Evolutionary conservation across 2,797 vertebrate species (phyloP).

Genomic region (Malurus splendens): DNA sequence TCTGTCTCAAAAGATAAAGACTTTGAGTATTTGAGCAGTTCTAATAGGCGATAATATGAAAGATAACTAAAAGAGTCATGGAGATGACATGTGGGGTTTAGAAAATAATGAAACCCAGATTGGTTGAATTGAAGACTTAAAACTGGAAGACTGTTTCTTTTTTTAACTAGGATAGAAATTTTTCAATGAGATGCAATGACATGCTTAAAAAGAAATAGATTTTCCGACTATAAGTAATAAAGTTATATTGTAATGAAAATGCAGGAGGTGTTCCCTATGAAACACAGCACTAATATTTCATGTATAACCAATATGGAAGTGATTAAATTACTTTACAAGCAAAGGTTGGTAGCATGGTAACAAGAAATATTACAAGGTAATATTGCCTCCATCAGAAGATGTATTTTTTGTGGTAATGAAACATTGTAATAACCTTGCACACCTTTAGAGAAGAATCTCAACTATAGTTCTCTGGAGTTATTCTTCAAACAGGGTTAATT

Average conservation of each 20-base stretch:
- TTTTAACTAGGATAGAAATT: neutral
- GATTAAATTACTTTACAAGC: slow-evolving; percentile 35
- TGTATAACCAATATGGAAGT: neutral
- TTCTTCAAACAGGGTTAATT: slow-evolving; percentile 1
- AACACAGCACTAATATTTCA: slow-evolving; percentile 13
- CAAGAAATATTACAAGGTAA: neutral
- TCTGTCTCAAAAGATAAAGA: neutral
- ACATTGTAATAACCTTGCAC: neutral
- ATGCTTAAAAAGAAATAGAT: slow-evolving; percentile 6
- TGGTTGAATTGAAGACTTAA: neutral
- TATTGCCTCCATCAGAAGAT: slow-evolving; percentile 1
- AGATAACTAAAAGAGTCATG: neutral
- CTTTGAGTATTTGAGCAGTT: neutral
- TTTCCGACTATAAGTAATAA: slow-evolving; percentile 21
- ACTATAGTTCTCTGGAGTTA: neutral
- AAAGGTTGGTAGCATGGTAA: neutral
- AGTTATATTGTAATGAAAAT: slow-evolving; percentile 17
- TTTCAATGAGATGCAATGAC: neutral
- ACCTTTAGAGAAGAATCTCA: slow-evolving; percentile 1
- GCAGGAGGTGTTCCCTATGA: neutral
- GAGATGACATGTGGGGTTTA: neutral
- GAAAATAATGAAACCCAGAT: neutral
- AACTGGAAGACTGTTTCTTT: neutral
- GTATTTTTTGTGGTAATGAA: slow-evolving; percentile 18
- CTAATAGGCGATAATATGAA: neutral